Evolutionary conservation across 2,797 vertebrate genomes (phyloP), one percentile per base, ranked within the genome.

Genomic region (Merluccius polli): DNA sequence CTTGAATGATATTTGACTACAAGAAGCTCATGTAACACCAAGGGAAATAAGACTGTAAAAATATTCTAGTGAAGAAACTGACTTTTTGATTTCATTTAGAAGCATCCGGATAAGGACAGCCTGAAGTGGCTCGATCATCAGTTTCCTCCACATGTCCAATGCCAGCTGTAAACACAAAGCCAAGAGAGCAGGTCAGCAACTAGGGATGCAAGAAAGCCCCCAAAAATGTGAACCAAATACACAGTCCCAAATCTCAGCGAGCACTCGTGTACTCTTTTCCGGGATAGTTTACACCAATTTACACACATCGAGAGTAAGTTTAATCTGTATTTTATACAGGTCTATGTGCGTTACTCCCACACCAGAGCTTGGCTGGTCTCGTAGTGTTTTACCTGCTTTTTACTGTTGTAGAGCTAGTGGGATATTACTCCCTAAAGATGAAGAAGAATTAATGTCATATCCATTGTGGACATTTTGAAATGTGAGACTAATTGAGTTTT

Each of bases 61-160:
- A n/a, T 2, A 24, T 59, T 2, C 21, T 24, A 8, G 6, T n/a
- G 38, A 72, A 38, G 71, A 29, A 73, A 92, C 95, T 84, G 89
- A 99, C 98, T 97, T 99, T 92, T 99, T 98, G 81, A 99, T 98
- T 94, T 99, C 98, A 85, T 96, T 95, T 77, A 99, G 95, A 84
- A 99, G 93, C 97, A 98, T 99, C 87, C 96, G 93, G 88, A 99
- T 97, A 75, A 99, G 95, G 82, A 96, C 92, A 15, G 92, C 90
- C 91, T 99, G 97, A 82, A 99, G 95, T 8, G 97, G 97, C 83
- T 99, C 98, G 67, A 99, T 97, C 98, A 99, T 99, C 87, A 99
- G 87, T 87, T 96, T 99, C 90, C 96, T 95, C 98, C 98, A 99
- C 96, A 99, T 97, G 89, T 99, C 98, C 77, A 99, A 93, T 21